A percentile compares a stretch with the other conserved stretches of the same genome.
Conservation (phyloP, 2,797 vertebrate genomes). For the Coranthus polyacanthus region DNA sequence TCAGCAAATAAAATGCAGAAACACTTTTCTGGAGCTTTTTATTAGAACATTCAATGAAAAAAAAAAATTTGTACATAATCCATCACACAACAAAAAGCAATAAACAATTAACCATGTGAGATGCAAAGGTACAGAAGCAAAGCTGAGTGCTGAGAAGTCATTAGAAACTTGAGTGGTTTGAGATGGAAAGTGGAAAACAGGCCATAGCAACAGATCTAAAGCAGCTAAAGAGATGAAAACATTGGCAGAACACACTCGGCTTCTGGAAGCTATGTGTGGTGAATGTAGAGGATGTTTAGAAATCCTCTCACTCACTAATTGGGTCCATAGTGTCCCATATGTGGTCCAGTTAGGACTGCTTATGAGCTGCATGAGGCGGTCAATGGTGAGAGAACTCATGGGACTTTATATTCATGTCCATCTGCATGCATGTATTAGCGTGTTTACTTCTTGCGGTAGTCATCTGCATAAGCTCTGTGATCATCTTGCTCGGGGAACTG, state of each 20-base stretch:
- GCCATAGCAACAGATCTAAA: conserved; percentile 41
- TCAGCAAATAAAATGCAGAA: conserved; percentile 26
- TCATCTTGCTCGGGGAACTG: conserved; percentile 80
- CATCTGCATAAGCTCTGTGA: conserved; percentile 78
- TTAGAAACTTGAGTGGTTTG: conserved; percentile 60
- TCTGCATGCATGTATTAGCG: conserved; percentile 40
- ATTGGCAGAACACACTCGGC: conserved; percentile 12
- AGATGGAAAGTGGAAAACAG: conserved; percentile 37
- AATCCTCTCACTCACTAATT: conserved; percentile 39
- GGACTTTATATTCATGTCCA: conserved; percentile 66
- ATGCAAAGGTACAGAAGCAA: conserved; percentile 60
- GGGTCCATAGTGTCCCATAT: conserved; percentile 70
- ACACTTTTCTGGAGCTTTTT: conserved; percentile 74
- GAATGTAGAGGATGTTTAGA: conserved; percentile 8
- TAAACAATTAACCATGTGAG: conserved; percentile 46
- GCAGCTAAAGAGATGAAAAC: conserved; percentile 42
- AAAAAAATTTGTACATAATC: conserved; percentile 69
- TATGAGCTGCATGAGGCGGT: conserved; percentile 25
- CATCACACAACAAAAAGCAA: conserved; percentile 66
- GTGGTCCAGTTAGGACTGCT: conserved; percentile 45
- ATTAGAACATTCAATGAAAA: conserved; percentile 77
- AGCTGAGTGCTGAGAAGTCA: conserved; percentile 49
- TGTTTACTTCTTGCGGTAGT: conserved; percentile 84
- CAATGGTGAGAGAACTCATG: conserved; percentile 35
- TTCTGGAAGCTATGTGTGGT: conserved; percentile 33